Conservation (phyloP, 2,888 invertebrate genomes). For the Lamellibrachia columna region DNA sequence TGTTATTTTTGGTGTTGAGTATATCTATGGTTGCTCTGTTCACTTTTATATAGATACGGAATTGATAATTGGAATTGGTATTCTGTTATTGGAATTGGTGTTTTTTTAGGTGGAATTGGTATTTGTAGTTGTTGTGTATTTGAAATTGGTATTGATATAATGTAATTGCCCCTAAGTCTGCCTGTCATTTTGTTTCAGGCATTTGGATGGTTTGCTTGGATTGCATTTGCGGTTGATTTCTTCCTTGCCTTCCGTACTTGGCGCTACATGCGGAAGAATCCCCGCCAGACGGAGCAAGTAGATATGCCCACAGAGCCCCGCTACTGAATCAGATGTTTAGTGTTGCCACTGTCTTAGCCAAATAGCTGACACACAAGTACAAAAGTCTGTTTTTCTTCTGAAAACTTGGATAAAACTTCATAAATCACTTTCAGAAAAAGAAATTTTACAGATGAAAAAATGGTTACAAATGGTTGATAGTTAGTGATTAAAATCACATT, state of each 20-base stretch:
- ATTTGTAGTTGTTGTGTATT: no score
- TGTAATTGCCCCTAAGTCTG: not conserved
- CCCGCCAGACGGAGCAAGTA: not conserved
- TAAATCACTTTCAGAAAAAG: not conserved
- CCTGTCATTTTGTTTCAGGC: conserved; percentile 9
- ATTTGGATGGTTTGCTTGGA: conserved; percentile 27
- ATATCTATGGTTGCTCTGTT: no score
- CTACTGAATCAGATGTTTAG: not conserved
- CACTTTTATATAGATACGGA: no score
- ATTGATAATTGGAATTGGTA: no score
- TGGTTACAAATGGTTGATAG: conserved; percentile 1
- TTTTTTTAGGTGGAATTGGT: no score
- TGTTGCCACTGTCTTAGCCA: not conserved
- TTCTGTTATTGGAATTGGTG: no score
- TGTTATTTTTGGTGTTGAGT: no score
- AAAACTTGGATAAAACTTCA: not conserved
- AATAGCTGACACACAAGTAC: not conserved
- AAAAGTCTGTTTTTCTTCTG: not conserved
- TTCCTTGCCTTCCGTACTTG: not conserved
- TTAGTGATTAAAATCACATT: not conserved
- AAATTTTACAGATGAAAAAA: not conserved
- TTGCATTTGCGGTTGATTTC: conserved; percentile 20
- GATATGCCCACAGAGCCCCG: not conserved
- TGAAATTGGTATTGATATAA: no score
- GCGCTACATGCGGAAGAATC: not conserved